Evolutionary conservation across 2,888 invertebrate species (phyloP).

Genomic region (Sphaerophoria taeniata): DNA sequence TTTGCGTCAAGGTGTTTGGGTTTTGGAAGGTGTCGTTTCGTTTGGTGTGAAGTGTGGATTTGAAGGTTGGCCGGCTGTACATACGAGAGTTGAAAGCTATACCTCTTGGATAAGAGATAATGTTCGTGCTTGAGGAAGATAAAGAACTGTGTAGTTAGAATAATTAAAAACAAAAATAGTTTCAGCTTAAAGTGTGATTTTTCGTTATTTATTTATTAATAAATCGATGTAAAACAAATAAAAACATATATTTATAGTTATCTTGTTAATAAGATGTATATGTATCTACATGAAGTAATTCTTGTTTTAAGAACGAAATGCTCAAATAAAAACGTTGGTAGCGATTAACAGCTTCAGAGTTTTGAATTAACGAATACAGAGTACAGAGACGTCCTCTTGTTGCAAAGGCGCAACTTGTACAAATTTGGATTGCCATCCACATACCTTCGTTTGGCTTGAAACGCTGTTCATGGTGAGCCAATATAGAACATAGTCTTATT

Average conservation of each 20-base stretch:
- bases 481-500: too few relatives aligned
- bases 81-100: conserved; percentile 86
- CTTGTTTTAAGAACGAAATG: too few relatives aligned
- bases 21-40: conserved; percentile 87
- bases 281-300: too few relatives aligned
- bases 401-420: too few relatives aligned
- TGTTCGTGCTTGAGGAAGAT: conserved; percentile 29
- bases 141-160: neutral
- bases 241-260: neutral
- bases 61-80: conserved; percentile 87
- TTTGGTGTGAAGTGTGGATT: conserved; percentile 87
- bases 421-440: too few relatives aligned
- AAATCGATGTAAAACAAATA: conserved; percentile 41
- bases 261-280: too few relatives aligned
- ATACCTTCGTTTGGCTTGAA: too few relatives aligned
- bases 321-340: too few relatives aligned
- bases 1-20: conserved; percentile 84
- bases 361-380: too few relatives aligned
- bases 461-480: too few relatives aligned
- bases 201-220: conserved; percentile 50
- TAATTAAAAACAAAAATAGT: neutral
- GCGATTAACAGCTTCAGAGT: too few relatives aligned
- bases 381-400: too few relatives aligned
- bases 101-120: conserved; percentile 83
- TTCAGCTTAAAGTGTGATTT: conserved; percentile 57